A percentile compares a stretch with the other conserved stretches of the same genome.
These are phyloP conservation scores for Corvus hawaiiensis DNA, from an alignment of 2,113 vertebrate genomes.

Conservation along the genomic window DNA sequence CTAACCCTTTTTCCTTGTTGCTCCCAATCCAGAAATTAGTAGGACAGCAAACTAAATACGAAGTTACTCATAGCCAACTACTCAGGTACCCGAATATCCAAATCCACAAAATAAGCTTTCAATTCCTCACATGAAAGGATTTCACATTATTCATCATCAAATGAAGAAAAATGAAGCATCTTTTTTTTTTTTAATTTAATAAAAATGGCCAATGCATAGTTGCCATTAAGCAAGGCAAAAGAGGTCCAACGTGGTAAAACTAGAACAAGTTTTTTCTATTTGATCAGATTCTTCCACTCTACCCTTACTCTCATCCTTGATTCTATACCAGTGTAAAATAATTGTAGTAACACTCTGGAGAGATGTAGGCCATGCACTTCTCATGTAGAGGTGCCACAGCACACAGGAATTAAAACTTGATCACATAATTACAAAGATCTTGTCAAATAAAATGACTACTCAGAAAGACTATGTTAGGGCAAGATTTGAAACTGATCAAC, in stretches of 20 bases:
- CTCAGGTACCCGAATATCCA: neutral
- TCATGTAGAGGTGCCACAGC: neutral
- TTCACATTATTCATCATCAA: neutral
- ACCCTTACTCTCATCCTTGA: neutral
- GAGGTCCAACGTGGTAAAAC: neutral
- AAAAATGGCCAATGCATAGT: neutral
- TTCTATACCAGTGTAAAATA: neutral
- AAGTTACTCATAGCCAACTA: neutral
- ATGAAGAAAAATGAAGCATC: neutral
- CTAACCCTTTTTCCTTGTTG: neutral
- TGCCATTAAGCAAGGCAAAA: neutral
- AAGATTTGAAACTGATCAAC: neutral
- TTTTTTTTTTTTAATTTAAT: neutral
- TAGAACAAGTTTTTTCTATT: neutral
- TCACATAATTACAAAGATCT: neutral
- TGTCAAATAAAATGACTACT: neutral
- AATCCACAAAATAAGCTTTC: neutral
- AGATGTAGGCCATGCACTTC: neutral
- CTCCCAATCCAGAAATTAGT: neutral
- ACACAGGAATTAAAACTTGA: neutral
- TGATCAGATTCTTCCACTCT: neutral
- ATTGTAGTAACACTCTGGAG: neutral
- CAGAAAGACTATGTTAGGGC: neutral
- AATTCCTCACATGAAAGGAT: fast-evolving
- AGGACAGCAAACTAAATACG: neutral